Evolutionary conservation across 1,140 invertebrate species (phyloP).

Genomic region (Zaprionus camerounensis): DNA sequence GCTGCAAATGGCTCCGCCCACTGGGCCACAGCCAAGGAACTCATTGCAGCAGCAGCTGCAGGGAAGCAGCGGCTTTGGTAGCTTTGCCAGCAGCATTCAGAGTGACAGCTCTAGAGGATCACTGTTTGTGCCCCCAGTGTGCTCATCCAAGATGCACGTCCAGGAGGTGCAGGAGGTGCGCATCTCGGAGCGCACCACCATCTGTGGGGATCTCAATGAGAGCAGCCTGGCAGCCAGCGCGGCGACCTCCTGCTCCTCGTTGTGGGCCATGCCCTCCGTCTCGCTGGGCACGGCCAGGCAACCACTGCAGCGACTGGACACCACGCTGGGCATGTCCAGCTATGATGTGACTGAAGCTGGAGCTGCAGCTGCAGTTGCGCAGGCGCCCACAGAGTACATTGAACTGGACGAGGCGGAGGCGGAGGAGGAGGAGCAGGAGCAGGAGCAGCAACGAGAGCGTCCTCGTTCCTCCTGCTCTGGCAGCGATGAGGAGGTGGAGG

Average conservation of each 20-base stretch:
- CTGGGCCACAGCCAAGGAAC: slow-evolving; percentile 62
- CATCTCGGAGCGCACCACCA: slow-evolving; percentile 73
- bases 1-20: slow-evolving; percentile 21
- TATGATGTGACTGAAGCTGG: slow-evolving; percentile 60
- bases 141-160: slow-evolving; percentile 69
- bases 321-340: slow-evolving; percentile 74
- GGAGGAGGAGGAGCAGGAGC: background rate
- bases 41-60: slow-evolving; percentile 34
- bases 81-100: slow-evolving; percentile 43
- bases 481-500: background rate
- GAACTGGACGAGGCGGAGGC: background rate
- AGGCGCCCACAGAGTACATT: background rate
- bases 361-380: background rate
- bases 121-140: slow-evolving; percentile 63
- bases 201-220: slow-evolving; percentile 58
- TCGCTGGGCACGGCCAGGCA: slow-evolving; percentile 10
- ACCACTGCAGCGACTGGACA: slow-evolving; percentile 58
- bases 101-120: slow-evolving; percentile 20
- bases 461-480: background rate
- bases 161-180: slow-evolving; percentile 37
- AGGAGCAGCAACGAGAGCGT: background rate
- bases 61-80: slow-evolving; percentile 67
- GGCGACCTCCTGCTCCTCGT: background rate
- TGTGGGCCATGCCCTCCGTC: slow-evolving; percentile 35
- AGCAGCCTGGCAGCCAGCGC: slow-evolving; percentile 1